Evolutionary conservation across 2,888 invertebrate genomes (phyloP), one percentile per base, ranked within the genome.

Genomic region (Athalia circularis): DNA sequence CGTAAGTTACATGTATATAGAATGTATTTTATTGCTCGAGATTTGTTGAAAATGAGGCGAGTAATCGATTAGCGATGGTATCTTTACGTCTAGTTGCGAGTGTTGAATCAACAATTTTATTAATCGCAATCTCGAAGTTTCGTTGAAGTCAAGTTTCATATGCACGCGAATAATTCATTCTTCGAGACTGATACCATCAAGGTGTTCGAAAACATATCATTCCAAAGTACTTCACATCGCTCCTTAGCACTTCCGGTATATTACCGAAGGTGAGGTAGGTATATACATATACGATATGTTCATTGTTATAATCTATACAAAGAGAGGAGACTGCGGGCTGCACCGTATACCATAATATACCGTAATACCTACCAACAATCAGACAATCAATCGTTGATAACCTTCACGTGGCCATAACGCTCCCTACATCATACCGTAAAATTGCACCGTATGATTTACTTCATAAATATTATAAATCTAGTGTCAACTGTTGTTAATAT

Each of bases 321-420:
- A 57, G 76, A 57, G 43, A 77, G 80, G 77, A 75, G 80, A 76
- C 68, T 78, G 79, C 54, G 8, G 67, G 52, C 29, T 29, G 29
- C 29, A 29, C 29, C 29, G 29, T 29, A 29, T 29, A 29, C 29
- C 1, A 29, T 29, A 29, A 29, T 29, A 29, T 29, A 29, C 29
- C 67, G 15, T 68, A 7, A 52, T 52, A 52, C 52, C n/a, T 62
- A 65, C 52, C 67, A 50, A 68, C 81, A 81, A 80, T 82, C 80
- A 79, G 79, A 79, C 77, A 80, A 82, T 84, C 81, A 84, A 80
- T 82, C 83, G 80, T 83, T 83, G 84, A 84, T 84, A 84, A 84
- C 84, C 85, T 86, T 85, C 84, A 83, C 82, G 84, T 83, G 83
- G 81, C 83, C 83, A 70, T 70, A 70, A 70, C 43, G 82, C 81